Percentiles rank a stretch among this genome's conserved stretches.
These are phyloP conservation scores for Parauchenoglanis ngamensis DNA, from an alignment of 2,797 vertebrate species.

Conservation along the genomic window DNA sequence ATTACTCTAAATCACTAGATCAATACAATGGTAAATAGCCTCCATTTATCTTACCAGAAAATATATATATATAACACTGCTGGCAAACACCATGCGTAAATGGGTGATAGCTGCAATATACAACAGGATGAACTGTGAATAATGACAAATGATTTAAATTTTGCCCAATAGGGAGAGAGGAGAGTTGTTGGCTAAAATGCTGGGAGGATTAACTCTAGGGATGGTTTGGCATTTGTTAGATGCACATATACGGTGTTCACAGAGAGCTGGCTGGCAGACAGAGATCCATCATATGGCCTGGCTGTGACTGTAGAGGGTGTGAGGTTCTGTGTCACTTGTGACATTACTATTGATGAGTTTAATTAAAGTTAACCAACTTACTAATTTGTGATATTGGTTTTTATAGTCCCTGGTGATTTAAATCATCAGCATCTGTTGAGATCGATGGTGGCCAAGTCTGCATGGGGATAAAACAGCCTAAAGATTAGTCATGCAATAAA, in stretches of 20 bases:
- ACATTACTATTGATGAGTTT: background rate
- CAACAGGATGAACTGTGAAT: slow-evolving; percentile 47
- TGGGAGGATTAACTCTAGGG: slow-evolving; percentile 40
- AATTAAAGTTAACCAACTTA: background rate
- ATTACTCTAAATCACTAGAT: slow-evolving; percentile 60
- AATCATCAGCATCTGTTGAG: background rate
- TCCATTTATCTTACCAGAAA: slow-evolving; percentile 54
- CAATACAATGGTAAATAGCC: slow-evolving; percentile 55
- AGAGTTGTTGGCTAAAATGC: slow-evolving; percentile 46
- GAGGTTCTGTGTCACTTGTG: background rate
- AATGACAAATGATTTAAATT: slow-evolving; percentile 51
- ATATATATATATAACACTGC: slow-evolving; percentile 38
- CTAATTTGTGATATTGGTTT: background rate
- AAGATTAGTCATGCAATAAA: background rate
- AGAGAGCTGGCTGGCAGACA: slow-evolving; percentile 30
- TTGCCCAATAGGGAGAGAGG: slow-evolving; percentile 20
- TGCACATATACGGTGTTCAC: slow-evolving; percentile 37
- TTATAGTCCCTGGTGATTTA: background rate
- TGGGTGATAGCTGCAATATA: slow-evolving; percentile 37
- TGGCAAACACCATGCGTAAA: slow-evolving; percentile 47
- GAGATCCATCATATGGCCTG: slow-evolving; percentile 32
- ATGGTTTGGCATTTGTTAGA: slow-evolving; percentile 48
- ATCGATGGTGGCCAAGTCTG: background rate
- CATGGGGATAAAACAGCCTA: background rate
- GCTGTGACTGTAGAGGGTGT: slow-evolving; percentile 20